Conservation (phyloP, 2,113 vertebrate genomes). For the Tinamus guttatus region DNA sequence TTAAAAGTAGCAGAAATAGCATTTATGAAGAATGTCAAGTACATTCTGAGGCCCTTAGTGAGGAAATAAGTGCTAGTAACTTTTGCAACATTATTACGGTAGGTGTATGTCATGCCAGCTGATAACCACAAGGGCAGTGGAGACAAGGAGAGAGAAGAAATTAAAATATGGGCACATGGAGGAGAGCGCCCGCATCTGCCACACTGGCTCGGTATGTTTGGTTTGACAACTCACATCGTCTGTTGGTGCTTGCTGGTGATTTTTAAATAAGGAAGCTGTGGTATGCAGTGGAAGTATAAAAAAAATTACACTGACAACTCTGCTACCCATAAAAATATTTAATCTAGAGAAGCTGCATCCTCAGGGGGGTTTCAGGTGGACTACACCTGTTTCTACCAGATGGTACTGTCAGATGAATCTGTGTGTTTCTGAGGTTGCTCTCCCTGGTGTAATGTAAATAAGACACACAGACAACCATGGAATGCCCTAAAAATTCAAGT, state of each 20-base stretch:
- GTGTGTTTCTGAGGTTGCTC: slow-evolving; percentile 11
- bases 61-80: not conserved
- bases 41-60: not conserved
- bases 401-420: slow-evolving; percentile 19
- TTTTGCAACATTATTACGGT: not conserved
- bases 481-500: slow-evolving; percentile 55
- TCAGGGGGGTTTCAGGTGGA: slow-evolving; percentile 40
- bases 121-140: not conserved
- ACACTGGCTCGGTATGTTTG: not conserved
- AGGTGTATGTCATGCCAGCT: not conserved
- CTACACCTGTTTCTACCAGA: slow-evolving; percentile 50
- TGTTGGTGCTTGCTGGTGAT: not conserved
- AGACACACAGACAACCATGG: not conserved
- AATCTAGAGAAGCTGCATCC: not conserved
- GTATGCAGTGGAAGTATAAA: not conserved
- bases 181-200: not conserved
- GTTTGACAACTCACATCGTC: not conserved
- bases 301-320: not conserved
- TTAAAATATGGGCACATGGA: not conserved
- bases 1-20: not conserved
- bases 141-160: not conserved
- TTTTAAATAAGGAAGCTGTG: not conserved
- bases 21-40: not conserved
- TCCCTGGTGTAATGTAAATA: slow-evolving; percentile 26
- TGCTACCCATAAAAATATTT: not conserved